Evolutionary conservation across 2,797 vertebrate species (phyloP), one percentile per base, ranked within the genome.

Genomic region (Pseudomugil tenellus): DNA sequence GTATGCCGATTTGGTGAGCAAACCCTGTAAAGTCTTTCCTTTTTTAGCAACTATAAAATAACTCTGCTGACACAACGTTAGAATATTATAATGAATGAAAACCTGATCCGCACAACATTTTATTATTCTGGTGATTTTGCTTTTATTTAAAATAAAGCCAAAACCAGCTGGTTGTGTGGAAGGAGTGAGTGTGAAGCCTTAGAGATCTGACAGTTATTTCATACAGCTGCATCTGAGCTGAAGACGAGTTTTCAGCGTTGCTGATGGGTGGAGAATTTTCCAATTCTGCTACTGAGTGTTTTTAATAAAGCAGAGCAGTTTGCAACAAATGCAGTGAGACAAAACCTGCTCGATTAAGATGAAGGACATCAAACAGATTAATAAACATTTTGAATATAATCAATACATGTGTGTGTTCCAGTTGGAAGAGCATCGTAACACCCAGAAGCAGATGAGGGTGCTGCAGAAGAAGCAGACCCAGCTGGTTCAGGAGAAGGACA

Each of bases 381-480:
- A 9, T n/a, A n/a, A 46, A 46, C 8, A 21, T 46, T 9, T 2
- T 3, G 2, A n/a, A 46, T 46, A 19, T 46, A 8, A 46, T n/a
- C 19, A n/a, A 2, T 43, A n/a, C n/a, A 11, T 41, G 31, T 82
- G 52, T 34, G 2, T 13, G 6, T 71, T 63, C 32, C 71, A 99
- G 98, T 81, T 99, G 88, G 98, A 99, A 13, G 98, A 99, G 88
- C 96, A 99, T 71, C 93, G 98, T 0, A 97, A 95, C 81, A 94
- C 97, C 0, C 96, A 98, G 94, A 99, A 97, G 63, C 97, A 99
- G 92, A 97, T 98, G 96, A 95, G 93, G 63, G 92, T 88, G 56
- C 81, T 99, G 77, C 97, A 99, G 93, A 99, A 98, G 93, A 99
- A 99, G 89, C 98, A 99, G 91, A 95, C 84, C 2, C 97, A 98